Base-by-base conservation (phyloP, 2,113 vertebrate species). In the Corvus cornix region DNA sequence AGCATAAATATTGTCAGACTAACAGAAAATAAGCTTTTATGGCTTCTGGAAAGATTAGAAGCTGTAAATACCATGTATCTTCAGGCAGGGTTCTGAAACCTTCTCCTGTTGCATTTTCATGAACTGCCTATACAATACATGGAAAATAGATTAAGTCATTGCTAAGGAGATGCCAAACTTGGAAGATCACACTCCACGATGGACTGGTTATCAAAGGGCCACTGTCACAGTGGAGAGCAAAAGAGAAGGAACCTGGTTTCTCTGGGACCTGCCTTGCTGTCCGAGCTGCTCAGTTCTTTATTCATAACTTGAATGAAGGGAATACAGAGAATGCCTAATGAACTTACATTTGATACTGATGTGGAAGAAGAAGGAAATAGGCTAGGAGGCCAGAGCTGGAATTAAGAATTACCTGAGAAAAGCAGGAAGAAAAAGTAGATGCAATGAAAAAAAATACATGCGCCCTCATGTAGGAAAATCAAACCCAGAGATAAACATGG, bases 201-300 rank as follows among this genome's bases (percentile, higher is more conserved):
- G 30, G 28, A 33, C 31, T 35, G 24, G 14, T 39, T 72, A 49
- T 59, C 68, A 58, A 80, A 67, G 53, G 49, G 48, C 18, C 0
- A 0, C 59, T 69, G 41, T 33, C 33, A 90, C 41, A 51, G 41
- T 0, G 0, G 4, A 46, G 39, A 43, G 26, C 24, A 46, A 17
- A 53, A 37, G 14, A 68, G 35, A 6, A 81, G 9, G 41, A 85
- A 44, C 13, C 31, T 64, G 22, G 1, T 44, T 80, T 81, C 81
- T 53, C 43, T n/a, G 30, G 35, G 23, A 39, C 51, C 44, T 58
- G 56, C 63, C 28, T 46, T 59, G 19, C 20, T 43, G 74, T n/a
- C 48, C 16, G 15, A 13, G 5, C 46, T 82, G 60, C 56, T 74
- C 46, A 23, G 55, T 52, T 90, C 66, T 66, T 75, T 75, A 20